Percentiles rank a stretch among this genome's conserved stretches.
Conservation (phyloP, 2,797 vertebrate species). For the Pantherophis vulpinus region DNA sequence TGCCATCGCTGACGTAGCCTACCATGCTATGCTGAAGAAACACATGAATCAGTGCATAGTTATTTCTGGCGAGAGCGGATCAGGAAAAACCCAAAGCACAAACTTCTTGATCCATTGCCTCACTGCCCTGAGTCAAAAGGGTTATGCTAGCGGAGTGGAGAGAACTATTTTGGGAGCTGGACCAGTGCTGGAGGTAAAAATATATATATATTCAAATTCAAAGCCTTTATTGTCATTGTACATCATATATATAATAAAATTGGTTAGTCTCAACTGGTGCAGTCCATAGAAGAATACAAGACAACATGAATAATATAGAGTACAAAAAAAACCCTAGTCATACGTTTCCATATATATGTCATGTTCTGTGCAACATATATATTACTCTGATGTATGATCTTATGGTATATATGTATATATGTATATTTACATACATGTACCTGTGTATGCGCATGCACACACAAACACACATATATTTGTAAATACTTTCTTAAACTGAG, state of each 20-base stretch:
- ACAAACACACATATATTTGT: background rate
- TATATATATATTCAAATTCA: too few relatives aligned
- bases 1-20: slow-evolving; percentile 94
- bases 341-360: too few relatives aligned
- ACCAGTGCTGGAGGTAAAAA: slow-evolving; percentile 92
- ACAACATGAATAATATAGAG: too few relatives aligned
- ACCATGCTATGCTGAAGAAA: slow-evolving; percentile 96
- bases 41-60: slow-evolving; percentile 94
- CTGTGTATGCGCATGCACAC: rapidly evolving
- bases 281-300: too few relatives aligned
- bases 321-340: too few relatives aligned
- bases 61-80: slow-evolving; percentile 97
- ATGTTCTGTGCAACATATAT: too few relatives aligned
- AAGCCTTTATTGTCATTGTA: too few relatives aligned
- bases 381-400: too few relatives aligned
- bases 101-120: slow-evolving; percentile 99
- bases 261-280: too few relatives aligned
- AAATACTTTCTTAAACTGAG: background rate
- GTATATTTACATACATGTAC: too few relatives aligned
- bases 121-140: slow-evolving; percentile 96
- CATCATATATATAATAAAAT: too few relatives aligned
- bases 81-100: slow-evolving; percentile 97
- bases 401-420: too few relatives aligned
- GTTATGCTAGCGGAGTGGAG: slow-evolving; percentile 96
- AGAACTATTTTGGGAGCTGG: slow-evolving; percentile 96